Evolutionary conservation across 2,113 vertebrate genomes (phyloP), one percentile per base, ranked within the genome.

Genomic region (Pimephales promelas): DNA sequence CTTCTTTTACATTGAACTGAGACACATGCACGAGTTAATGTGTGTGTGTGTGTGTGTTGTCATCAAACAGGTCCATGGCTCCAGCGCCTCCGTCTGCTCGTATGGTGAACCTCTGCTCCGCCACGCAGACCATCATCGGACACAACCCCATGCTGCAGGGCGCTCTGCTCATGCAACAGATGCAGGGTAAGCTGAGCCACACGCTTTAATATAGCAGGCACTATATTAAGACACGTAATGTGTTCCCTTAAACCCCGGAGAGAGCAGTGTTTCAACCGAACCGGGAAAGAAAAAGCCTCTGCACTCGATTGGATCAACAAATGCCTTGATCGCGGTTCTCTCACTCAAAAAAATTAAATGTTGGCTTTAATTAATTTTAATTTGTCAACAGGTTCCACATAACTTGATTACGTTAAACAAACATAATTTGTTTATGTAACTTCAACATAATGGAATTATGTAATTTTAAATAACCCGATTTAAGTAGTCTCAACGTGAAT

Each of bases 91-190:
- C 94, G 56, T 85, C 94, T 70, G 94, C 95, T 81, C 95, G 95
- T 87, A 96, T 97, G 94, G 94, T 98, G 89, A 97, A 94, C 89
- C 89, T 98, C 83, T 95, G 95, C 87, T 94, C 95, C 54, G 80
- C 95, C 49, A 93, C 90, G 31, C 94, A 97, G 47, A 93, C 96
- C 0, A 94, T 99, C 73, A 93, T 99, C 16, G 96, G 90, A 68
- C 94, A 96, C 84, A 96, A 98, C 90, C 95, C 96, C 18, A 93
- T 97, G 96, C 92, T 98, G 66, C 98, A 99, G 90, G 95, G 96
- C 26, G 97, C 97, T 76, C 89, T 98, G 86, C 93, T 99, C 76
- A 95, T 99, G 95, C 98, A 99, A 88, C 98, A 99, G 90, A 95
- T 99, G 95, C 97, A 98, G 95, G 97, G 97, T 99, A 95, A 75